A percentile compares a stretch with the other conserved stretches of the same genome.
phyloP scores from a whole-genome alignment of 2,888 invertebrate species.

The Abrostola tripartita region DNA sequence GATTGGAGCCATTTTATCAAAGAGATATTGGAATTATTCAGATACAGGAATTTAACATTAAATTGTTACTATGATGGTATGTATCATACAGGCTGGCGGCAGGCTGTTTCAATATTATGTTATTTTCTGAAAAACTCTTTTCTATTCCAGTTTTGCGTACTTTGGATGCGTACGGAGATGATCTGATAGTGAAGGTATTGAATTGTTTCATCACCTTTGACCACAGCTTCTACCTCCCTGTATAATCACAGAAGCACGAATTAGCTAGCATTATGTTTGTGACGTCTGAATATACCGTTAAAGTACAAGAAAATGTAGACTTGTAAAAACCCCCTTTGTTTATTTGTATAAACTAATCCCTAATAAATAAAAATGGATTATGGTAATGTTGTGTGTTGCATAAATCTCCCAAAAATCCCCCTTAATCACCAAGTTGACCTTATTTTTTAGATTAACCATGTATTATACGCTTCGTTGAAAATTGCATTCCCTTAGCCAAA shows the following conservation, averaged over 20 bases:
- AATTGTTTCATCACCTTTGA: conserved; percentile 49
- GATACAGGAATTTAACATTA: no score
- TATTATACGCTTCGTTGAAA: conserved; percentile 39
- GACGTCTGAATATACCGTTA: conserved; percentile 24
- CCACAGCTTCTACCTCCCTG: conserved; percentile 55
- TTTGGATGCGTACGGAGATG: conserved; percentile 69
- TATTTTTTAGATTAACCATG: conserved; percentile 25
- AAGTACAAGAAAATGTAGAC: conserved; percentile 23
- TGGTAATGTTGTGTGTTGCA: conserved; percentile 22
- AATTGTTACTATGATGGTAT: no score
- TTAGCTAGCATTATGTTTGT: conserved; percentile 34
- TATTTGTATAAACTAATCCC: conserved; percentile 17
- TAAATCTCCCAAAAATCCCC: conserved; percentile 22
- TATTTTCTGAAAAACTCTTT: conserved; percentile 54
- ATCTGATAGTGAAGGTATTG: conserved; percentile 81
- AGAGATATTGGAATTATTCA: neutral
- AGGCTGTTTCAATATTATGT: conserved; percentile 3
- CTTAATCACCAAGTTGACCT: conserved; percentile 22
- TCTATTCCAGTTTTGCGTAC: conserved; percentile 73
- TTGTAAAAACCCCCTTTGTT: conserved; percentile 13
- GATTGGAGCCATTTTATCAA: neutral
- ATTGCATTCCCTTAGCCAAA: conserved; percentile 41
- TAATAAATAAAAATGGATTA: conserved; percentile 27
- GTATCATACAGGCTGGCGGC: no score
- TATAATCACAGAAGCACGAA: conserved; percentile 35